Percentiles rank a stretch among this genome's conserved stretches.
phyloP scores from a whole-genome alignment of 2,888 invertebrate genomes.

The Chironomus riparius region DNA sequence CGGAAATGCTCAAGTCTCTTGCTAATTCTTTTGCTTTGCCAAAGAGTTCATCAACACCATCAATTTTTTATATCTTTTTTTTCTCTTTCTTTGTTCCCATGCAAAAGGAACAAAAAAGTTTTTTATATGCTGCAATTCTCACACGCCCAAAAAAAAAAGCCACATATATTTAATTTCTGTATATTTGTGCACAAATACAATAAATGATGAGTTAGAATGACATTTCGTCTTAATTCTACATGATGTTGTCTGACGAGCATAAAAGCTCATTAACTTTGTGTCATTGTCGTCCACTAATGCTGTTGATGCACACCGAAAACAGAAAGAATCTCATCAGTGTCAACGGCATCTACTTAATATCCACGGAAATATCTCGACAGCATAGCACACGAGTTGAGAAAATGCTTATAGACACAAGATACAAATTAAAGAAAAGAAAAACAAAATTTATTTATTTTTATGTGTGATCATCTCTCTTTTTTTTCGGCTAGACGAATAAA shows the following conservation, averaged over 20 bases:
- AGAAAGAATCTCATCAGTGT: background rate
- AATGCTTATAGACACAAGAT: background rate
- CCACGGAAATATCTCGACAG: no score
- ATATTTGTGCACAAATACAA: no score
- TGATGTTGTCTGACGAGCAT: background rate
- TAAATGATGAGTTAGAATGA: background rate
- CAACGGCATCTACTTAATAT: background rate
- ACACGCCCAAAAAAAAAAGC: background rate
- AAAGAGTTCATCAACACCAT: background rate
- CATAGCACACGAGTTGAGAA: background rate
- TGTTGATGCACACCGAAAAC: background rate
- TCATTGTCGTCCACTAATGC: no score
- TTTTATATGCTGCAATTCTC: background rate
- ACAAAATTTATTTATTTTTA: background rate
- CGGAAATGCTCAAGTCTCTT: background rate
- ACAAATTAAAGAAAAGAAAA: background rate
- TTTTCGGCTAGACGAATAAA: conserved; percentile 10
- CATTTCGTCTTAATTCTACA: background rate
- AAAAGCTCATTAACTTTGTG: background rate
- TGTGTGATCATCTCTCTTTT: background rate
- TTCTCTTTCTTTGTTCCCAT: background rate
- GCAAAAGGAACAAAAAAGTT: background rate
- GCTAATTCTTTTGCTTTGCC: background rate
- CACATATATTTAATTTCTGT: background rate
- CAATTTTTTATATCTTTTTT: background rate